Evolutionary conservation across 1,140 invertebrate species (phyloP), one percentile per base, ranked within the genome.

Genomic region (Aethina tumida): DNA sequence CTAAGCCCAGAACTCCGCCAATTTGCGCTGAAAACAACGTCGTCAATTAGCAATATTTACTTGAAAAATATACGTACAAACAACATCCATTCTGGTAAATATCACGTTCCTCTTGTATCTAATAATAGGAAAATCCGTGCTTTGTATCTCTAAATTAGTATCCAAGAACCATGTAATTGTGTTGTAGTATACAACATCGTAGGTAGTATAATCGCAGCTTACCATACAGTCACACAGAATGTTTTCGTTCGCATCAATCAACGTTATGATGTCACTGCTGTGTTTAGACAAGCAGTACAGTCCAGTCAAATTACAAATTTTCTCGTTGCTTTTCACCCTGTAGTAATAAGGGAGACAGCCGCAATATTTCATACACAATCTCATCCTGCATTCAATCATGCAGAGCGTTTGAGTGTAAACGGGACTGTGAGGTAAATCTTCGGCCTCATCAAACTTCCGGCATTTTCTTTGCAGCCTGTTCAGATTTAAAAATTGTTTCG

Each of bases 371-470:
- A 72, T 40, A 19, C 68, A 65, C 0, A 77, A 61, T 22, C 64
- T 58, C 45, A 77, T 66, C 7, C 77, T 63, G 33, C 77, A 79
- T 41, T 78, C 73, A 49, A 71, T 71, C 2, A 70, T 58, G 42
- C 77, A 79, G 42, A 76, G 56, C 0, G 69, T 74, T 41, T 75
- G 76, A 2, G 69, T 68, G 49, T 79, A 79, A 7, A 76, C 66
- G 0, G 70, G 64, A 41, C 67, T 73, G 21, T 74, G 68, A 24
- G 60, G 52, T 26, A 79, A 56, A 24, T 73, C 26, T 12, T 43
- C 14, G 12, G n/a, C 8, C 30, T 53, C 50, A 16, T 39, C 5
- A 2, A 12, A n/a, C 12, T 47, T 29, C 16, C 39, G 24, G 19
- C 47, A 53, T 16, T 50, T 41, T 43, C 43, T 53, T 41, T 50